Percentiles rank a stretch among this genome's conserved stretches.
Conservation (phyloP, 2,113 vertebrate species). For the Nyctereutes procyonoides region DNA sequence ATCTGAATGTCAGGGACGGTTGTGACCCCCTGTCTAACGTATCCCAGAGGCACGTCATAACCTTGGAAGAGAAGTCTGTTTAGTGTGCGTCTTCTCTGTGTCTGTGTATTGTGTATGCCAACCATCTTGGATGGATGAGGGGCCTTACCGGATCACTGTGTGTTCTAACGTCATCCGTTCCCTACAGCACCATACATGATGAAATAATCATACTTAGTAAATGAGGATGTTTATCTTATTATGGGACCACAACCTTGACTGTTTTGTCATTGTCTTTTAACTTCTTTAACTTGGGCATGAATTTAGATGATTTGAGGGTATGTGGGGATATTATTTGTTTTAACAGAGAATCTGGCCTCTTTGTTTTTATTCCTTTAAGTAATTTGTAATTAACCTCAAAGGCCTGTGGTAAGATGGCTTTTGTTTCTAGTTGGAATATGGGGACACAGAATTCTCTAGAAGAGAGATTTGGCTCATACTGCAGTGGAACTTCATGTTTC, state of each 20-base stretch:
- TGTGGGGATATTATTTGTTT: neutral
- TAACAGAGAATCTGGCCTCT: neutral
- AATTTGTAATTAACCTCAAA: neutral
- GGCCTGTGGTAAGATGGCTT: neutral
- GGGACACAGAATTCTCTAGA: conserved; percentile 2
- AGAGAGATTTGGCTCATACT: neutral
- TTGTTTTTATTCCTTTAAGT: conserved; percentile 34
- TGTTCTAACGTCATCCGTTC: neutral
- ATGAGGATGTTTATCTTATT: neutral
- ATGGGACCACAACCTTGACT: neutral
- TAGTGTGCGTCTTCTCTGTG: neutral
- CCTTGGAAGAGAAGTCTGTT: neutral
- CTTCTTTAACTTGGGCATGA: neutral
- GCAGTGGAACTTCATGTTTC: neutral
- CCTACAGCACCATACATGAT: accelerated
- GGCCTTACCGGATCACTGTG: accelerated
- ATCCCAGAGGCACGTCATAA: neutral
- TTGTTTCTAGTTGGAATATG: conserved; percentile 11
- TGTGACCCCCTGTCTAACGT: accelerated
- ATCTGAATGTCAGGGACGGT: neutral
- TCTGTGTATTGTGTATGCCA: neutral
- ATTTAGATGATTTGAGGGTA: neutral
- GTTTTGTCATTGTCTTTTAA: neutral
- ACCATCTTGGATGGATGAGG: neutral
- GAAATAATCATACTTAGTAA: neutral